Conservation (phyloP, 2,797 vertebrate genomes). For the Apodemus agrarius region DNA sequence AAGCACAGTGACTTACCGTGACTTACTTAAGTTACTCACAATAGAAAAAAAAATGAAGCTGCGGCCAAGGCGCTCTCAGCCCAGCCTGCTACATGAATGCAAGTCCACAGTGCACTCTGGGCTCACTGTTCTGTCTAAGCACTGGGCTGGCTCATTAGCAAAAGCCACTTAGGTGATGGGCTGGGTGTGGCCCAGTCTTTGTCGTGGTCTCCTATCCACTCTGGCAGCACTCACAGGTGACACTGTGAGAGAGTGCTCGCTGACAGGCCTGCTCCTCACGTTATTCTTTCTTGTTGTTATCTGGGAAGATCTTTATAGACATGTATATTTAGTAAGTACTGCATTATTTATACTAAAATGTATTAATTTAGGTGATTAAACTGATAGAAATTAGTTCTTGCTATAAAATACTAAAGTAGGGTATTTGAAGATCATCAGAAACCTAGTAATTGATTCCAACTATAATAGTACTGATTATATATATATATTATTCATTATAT, state of each 20-base stretch:
- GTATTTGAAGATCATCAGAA: slow-evolving; percentile 5
- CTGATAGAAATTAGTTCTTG: not conserved
- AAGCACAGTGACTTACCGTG: not conserved
- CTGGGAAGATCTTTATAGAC: not conserved
- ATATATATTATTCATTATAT: too few relatives aligned
- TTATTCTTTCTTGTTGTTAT: not conserved
- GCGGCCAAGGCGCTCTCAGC: not conserved
- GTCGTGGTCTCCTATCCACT: slow-evolving; percentile 28
- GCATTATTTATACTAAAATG: not conserved
- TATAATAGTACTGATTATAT: not conserved
- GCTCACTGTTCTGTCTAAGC: not conserved
- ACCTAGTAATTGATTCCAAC: slow-evolving; percentile 21
- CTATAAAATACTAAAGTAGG: slow-evolving; percentile 43
- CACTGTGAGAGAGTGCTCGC: not conserved
- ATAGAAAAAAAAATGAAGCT: slow-evolving; percentile 31
- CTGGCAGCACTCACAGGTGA: not conserved
- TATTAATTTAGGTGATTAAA: slow-evolving; percentile 36
- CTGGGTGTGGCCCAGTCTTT: not conserved
- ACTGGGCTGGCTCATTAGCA: not conserved
- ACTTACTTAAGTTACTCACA: slow-evolving; percentile 26
- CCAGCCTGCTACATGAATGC: not conserved
- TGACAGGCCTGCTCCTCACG: not conserved
- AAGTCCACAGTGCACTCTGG: not conserved
- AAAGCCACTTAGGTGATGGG: not conserved
- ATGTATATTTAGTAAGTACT: not conserved